Percentiles rank a stretch among this genome's conserved stretches.
Evolutionary conservation across 2,113 vertebrate genomes (phyloP).

Genomic region (Irena cyanogastra): DNA sequence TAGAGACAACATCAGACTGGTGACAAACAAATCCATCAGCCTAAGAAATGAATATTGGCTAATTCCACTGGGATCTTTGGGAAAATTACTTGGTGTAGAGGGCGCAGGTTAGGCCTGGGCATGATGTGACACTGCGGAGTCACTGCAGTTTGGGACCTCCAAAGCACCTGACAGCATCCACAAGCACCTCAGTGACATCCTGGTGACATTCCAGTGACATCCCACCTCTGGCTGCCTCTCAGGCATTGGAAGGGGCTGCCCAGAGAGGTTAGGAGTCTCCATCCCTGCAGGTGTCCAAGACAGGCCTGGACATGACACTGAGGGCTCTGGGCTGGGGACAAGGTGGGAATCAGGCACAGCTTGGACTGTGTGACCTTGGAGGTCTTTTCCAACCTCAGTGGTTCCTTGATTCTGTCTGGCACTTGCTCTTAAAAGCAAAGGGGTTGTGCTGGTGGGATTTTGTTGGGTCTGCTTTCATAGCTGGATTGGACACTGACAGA

Average conservation of each 20-base stretch:
- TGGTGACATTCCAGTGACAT: not conserved
- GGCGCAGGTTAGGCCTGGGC: not conserved
- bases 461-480: not conserved
- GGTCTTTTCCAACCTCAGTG: not conserved
- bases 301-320: not conserved
- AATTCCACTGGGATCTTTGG: not conserved
- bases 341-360: not conserved
- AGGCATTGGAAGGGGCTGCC: not conserved
- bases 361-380: fast-evolving
- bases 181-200: fast-evolving
- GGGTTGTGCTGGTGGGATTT: not conserved
- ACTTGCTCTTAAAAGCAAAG: not conserved
- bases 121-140: not conserved
- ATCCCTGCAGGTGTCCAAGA: not conserved
- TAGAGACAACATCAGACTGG: not conserved
- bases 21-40: not conserved
- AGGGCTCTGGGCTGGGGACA: not conserved
- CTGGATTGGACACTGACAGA: not conserved
- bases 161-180: not conserved
- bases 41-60: not conserved
- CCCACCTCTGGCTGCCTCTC: not conserved
- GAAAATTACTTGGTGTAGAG: not conserved
- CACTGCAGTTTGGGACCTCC: not conserved
- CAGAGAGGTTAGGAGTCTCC: not conserved
- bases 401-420: not conserved